A percentile compares a stretch with the other conserved stretches of the same genome.
phyloP scores from a whole-genome alignment of 2,888 invertebrate genomes.

The Argyresthia goedartella region DNA sequence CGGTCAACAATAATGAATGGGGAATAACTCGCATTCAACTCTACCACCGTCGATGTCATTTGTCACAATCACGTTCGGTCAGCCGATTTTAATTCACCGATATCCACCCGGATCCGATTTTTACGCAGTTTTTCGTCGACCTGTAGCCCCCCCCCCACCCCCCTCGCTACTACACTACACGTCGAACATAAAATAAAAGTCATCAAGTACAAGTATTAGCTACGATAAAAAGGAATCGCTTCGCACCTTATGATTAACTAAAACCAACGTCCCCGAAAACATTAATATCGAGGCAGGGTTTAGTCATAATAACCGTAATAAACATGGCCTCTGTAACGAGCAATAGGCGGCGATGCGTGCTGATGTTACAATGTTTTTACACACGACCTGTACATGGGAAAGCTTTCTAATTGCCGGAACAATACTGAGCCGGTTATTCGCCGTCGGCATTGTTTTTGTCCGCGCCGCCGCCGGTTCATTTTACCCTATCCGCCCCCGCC shows the following conservation, averaged over 20 bases:
- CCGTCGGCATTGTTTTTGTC: constrained; percentile 71
- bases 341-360: constrained; percentile 69
- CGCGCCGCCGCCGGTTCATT: constrained; percentile 56
- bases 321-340: constrained; percentile 69
- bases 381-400: constrained; percentile 70
- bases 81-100: constrained; percentile 39
- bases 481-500: constrained; percentile 64
- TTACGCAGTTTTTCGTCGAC: constrained; percentile 35
- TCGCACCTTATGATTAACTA: constrained; percentile 31
- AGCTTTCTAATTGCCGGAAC: constrained; percentile 72
- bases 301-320: constrained; percentile 69
- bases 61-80: constrained; percentile 35
- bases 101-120: constrained; percentile 36
- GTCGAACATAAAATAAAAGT: constrained; percentile 9
- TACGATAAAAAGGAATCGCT: constrained; percentile 2
- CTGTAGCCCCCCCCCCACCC: background rate
- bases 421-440: constrained; percentile 71
- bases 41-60: constrained; percentile 39
- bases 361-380: constrained; percentile 71
- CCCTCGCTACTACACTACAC: constrained; percentile 12
- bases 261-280: constrained; percentile 50
- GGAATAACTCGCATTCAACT: constrained; percentile 36
- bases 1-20: constrained; percentile 8
- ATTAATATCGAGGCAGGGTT: constrained; percentile 58
- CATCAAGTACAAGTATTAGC: background rate